These are phyloP conservation scores for Laupala kohalensis DNA, from an alignment of 1,140 invertebrate species.

Conservation along the genomic window DNA sequence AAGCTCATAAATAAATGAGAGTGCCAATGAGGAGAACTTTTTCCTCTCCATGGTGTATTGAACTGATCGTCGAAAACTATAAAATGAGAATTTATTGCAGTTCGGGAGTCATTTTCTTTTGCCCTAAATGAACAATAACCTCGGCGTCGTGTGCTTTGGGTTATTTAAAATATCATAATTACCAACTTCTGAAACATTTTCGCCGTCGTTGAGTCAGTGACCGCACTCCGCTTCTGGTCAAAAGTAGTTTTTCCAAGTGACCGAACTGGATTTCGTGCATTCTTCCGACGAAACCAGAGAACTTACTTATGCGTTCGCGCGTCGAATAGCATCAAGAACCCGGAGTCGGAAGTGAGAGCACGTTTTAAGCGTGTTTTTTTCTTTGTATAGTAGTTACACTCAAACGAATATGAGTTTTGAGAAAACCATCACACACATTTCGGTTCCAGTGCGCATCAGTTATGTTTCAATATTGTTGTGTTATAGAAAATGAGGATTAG, in stretches of 20 bases:
- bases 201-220: not conserved
- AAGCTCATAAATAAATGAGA: not conserved
- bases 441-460: no score
- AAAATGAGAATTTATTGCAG: not conserved
- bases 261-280: not conserved
- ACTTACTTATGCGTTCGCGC: not conserved
- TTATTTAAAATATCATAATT: not conserved
- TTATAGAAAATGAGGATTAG: no score
- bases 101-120: not conserved
- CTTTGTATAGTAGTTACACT: no score
- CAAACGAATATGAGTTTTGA: no score
- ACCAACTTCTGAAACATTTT: not conserved
- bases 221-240: not conserved
- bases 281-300: not conserved
- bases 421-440: no score
- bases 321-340: no score
- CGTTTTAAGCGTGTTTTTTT: no score
- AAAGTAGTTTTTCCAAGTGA: not conserved
- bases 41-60: not conserved
- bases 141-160: not conserved
- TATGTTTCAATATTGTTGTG: no score
- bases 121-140: not conserved
- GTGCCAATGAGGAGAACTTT: not conserved
- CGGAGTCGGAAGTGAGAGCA: no score
- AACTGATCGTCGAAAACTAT: not conserved